These are phyloP conservation scores for Eurytoma adleriae DNA, from an alignment of 2,888 invertebrate genomes.

Conservation along the genomic window DNA sequence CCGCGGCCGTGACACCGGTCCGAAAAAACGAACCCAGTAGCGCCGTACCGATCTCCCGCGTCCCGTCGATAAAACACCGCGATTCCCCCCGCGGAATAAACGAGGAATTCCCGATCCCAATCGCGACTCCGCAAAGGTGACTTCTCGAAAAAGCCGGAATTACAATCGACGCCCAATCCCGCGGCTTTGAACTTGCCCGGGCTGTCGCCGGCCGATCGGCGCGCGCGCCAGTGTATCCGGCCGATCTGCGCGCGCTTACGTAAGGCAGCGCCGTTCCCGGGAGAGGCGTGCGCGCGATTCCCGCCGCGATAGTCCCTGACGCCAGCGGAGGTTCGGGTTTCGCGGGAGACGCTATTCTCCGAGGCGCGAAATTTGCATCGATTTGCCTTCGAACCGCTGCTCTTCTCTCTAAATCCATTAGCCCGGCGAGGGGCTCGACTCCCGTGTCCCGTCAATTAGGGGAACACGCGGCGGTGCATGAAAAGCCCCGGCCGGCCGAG, in stretches of 20 bases:
- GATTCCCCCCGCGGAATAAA: neutral
- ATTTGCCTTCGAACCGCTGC: neutral
- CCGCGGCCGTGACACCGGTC: slow-evolving; percentile 29
- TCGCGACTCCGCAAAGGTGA: too few relatives aligned
- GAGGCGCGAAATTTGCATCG: slow-evolving; percentile 4
- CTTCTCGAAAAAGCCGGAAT: too few relatives aligned
- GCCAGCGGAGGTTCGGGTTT: slow-evolving; percentile 3
- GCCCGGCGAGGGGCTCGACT: neutral
- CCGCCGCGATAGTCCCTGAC: neutral
- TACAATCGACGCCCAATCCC: slow-evolving; percentile 3
- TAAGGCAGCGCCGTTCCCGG: slow-evolving; percentile 15
- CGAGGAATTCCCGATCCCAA: too few relatives aligned
- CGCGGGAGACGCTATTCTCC: neutral
- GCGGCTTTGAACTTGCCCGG: slow-evolving; percentile 43
- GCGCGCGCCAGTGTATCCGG: slow-evolving; percentile 12
- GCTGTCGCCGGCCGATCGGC: slow-evolving; percentile 16
- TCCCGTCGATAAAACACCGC: slow-evolving; percentile 9
- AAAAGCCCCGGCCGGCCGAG: neutral
- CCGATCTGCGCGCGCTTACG: slow-evolving; percentile 39
- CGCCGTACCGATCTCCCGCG: slow-evolving; percentile 35
- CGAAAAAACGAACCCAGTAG: too few relatives aligned
- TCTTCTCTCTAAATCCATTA: neutral
- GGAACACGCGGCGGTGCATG: neutral
- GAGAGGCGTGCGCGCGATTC: slow-evolving; percentile 3
- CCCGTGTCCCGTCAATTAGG: too few relatives aligned